Conservation (phyloP, 64 coral and sea anemone species). For the Montipora foliosa region DNA sequence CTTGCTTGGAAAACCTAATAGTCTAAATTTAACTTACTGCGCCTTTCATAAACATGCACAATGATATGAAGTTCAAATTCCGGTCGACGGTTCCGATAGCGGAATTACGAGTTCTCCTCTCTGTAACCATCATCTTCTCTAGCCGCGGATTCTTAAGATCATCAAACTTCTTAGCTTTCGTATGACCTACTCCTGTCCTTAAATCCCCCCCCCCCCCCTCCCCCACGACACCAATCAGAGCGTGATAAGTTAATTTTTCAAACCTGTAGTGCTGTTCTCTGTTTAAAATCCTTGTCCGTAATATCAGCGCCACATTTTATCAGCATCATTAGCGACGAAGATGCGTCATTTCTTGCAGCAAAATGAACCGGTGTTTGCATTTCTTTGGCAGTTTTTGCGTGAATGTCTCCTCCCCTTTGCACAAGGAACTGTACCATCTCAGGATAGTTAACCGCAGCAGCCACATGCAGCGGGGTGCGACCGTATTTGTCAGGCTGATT, state of each 20-base stretch:
- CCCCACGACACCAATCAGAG: no score
- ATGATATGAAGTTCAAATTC: no score
- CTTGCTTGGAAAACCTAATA: neutral
- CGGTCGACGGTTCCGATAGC: no score
- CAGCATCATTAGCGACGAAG: constrained; percentile 85
- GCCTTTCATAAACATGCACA: no score
- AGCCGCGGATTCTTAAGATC: no score
- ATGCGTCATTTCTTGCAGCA: constrained; percentile 91
- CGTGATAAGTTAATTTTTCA: neutral
- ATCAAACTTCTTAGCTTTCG: no score
- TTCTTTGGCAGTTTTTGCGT: constrained; percentile 82
- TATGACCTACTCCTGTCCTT: no score
- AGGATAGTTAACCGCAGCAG: constrained; percentile 90
- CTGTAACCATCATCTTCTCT: no score
- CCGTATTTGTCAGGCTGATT: constrained; percentile 89
- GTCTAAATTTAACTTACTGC: neutral
- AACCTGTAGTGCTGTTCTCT: constrained; percentile 90
- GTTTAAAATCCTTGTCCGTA: constrained; percentile 83
- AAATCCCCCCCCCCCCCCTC: no score
- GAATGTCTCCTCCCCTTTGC: constrained; percentile 82
- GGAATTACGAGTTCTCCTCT: no score
- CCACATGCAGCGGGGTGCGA: constrained; percentile 85
- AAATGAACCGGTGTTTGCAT: constrained; percentile 92
- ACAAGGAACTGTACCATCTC: constrained; percentile 94
- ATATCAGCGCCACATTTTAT: constrained; percentile 87